Percentiles rank a stretch among this genome's conserved stretches.
phyloP scores from a whole-genome alignment of 2,888 invertebrate species.

The Hybos culiciformis region DNA sequence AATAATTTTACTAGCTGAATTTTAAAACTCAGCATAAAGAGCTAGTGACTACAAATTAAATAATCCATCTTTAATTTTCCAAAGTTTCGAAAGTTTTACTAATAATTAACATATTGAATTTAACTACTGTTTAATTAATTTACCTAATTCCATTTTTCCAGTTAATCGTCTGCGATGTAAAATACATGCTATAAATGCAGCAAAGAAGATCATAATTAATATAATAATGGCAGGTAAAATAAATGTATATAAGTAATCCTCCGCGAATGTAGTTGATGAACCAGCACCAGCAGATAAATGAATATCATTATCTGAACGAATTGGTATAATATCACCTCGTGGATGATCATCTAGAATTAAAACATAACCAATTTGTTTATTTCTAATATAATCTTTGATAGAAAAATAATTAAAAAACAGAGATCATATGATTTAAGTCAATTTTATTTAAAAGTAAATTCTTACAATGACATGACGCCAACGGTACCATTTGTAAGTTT shows the following conservation, averaged over 20 bases:
- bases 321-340: conserved; percentile 27
- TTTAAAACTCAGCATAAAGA: too few species aligned
- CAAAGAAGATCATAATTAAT: conserved; percentile 72
- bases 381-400: too few species aligned
- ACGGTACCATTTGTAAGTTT: conserved; percentile 38
- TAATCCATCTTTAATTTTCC: too few species aligned
- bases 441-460: conserved; percentile 10
- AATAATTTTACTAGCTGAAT: too few species aligned
- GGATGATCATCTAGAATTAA: conserved; percentile 20
- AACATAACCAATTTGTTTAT: too few species aligned
- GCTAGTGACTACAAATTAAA: too few species aligned
- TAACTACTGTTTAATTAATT: too few species aligned
- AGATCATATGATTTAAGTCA: too few species aligned
- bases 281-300: too few species aligned
- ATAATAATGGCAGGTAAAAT: conserved; percentile 82
- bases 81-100: too few species aligned
- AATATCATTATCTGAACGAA: conserved; percentile 26
- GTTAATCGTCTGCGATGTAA: conserved; percentile 71
- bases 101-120: too few species aligned
- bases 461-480: conserved; percentile 41
- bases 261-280: conserved; percentile 37
- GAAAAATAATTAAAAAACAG: not conserved
- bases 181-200: conserved; percentile 76
- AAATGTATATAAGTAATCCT: conserved; percentile 65
- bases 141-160: conserved; percentile 67